Evolutionary conservation across 2,797 vertebrate genomes (phyloP).

Genomic region (Enteromius paludinosus): DNA sequence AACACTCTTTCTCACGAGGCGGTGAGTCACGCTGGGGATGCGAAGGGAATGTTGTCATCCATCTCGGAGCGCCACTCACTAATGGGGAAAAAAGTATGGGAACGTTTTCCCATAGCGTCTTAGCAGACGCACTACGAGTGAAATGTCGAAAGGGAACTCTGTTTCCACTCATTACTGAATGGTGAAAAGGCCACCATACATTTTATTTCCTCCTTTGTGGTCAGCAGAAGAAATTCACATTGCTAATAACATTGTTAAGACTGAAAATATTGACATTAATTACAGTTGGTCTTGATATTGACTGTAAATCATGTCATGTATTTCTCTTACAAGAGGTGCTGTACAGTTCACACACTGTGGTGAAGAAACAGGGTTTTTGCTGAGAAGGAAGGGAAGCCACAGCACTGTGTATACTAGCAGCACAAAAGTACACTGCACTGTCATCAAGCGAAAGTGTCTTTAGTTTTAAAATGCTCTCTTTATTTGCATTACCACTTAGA

Average conservation of each 20-base stretch:
- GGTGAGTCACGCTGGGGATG: no score
- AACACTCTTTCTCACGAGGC: no score
- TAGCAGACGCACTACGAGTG: no score
- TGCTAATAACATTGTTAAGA: no score
- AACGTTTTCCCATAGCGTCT: no score
- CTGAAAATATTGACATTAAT: background rate
- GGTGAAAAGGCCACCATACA: background rate
- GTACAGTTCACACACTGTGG: no score
- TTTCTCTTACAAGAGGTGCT: background rate
- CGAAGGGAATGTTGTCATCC: no score
- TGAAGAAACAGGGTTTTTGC: conserved; percentile 58
- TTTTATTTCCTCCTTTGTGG: no score
- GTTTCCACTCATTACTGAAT: background rate
- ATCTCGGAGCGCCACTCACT: no score
- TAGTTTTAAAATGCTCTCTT: conserved; percentile 53
- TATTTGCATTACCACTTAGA: conserved; percentile 37
- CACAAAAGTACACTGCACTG: conserved; percentile 57
- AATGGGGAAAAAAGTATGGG: no score
- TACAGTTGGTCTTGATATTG: background rate
- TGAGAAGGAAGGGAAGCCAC: conserved; percentile 24
- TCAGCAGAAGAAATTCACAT: background rate
- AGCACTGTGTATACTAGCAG: conserved; percentile 66
- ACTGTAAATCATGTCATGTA: background rate
- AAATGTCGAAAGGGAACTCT: no score
- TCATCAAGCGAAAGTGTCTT: background rate